These are phyloP conservation scores for Stigmatopora nigra DNA, from an alignment of 2,113 vertebrate genomes.

Conservation along the genomic window DNA sequence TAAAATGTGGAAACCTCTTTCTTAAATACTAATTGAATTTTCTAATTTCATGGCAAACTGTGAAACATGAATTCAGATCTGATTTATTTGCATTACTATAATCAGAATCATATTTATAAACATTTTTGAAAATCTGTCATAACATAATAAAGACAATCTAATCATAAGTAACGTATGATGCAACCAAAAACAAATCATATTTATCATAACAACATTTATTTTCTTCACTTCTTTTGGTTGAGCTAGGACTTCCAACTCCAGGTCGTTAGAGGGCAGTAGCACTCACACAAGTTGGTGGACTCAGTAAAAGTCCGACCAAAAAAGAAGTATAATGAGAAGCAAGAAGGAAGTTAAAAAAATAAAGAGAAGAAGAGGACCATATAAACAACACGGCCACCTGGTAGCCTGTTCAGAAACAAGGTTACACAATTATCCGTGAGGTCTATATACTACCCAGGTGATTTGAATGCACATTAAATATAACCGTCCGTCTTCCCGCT, in stretches of 20 bases:
- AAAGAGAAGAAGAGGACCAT: conserved; percentile 43
- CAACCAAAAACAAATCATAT: too few relatives aligned
- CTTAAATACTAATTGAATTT: too few relatives aligned
- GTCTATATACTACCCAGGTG: conserved; percentile 33
- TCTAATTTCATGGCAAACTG: too few relatives aligned
- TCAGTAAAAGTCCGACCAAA: conserved; percentile 18
- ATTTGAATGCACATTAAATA: conserved; percentile 16
- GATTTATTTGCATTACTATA: too few relatives aligned
- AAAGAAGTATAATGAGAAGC: neutral
- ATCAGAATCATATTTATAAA: too few relatives aligned
- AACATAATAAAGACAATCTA: too few relatives aligned
- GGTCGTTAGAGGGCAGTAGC: conserved; percentile 36
- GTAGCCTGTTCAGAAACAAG: conserved; percentile 54
- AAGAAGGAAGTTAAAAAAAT: conserved; percentile 18
- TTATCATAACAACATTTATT: too few relatives aligned
- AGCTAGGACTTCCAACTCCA: neutral
- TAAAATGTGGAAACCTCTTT: too few relatives aligned
- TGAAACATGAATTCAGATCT: too few relatives aligned
- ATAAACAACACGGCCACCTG: conserved; percentile 50
- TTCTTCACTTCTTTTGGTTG: too few relatives aligned
- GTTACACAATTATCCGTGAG: conserved; percentile 41
- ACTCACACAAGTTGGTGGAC: neutral
- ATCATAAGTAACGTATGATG: too few relatives aligned
- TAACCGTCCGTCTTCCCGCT: conserved; percentile 3
- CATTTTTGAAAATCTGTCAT: too few relatives aligned